Conservation (phyloP, 2,888 invertebrate species). For the Plebejus anna region DNA sequence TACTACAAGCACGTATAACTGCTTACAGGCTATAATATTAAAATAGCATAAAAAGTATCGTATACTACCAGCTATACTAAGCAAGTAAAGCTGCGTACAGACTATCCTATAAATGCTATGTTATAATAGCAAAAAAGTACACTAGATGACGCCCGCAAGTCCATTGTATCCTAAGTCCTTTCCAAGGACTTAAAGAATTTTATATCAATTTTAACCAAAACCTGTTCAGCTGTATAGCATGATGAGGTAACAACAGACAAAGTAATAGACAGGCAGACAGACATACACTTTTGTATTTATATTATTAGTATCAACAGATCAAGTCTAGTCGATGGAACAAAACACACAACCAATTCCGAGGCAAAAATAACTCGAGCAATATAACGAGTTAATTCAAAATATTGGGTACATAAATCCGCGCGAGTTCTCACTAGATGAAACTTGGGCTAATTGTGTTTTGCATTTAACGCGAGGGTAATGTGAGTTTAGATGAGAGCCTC, state of each 20-base stretch:
- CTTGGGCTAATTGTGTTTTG: constrained; percentile 7
- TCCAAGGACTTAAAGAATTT: too few species aligned
- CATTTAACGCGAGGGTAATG: not conserved
- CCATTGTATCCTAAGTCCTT: too few species aligned
- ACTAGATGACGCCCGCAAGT: too few species aligned
- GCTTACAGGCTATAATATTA: too few species aligned
- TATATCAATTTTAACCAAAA: too few species aligned
- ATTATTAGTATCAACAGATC: too few species aligned
- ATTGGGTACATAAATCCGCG: not conserved
- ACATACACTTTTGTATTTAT: too few species aligned
- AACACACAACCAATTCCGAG: not conserved
- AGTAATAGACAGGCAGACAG: too few species aligned
- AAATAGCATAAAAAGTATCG: not conserved
- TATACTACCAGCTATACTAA: not conserved
- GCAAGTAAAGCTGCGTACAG: not conserved
- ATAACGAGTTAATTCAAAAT: not conserved
- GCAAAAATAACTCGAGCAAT: not conserved
- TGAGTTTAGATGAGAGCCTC: not conserved
- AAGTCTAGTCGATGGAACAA: not conserved
- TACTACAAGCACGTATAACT: not conserved
- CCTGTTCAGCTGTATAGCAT: too few species aligned
- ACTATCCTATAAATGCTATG: not conserved
- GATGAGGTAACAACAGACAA: too few species aligned
- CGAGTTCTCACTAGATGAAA: not conserved
- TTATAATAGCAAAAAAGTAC: too few species aligned